phyloP scores from a whole-genome alignment of 2,797 vertebrate species.

The Rhynchonycteris naso region DNA sequence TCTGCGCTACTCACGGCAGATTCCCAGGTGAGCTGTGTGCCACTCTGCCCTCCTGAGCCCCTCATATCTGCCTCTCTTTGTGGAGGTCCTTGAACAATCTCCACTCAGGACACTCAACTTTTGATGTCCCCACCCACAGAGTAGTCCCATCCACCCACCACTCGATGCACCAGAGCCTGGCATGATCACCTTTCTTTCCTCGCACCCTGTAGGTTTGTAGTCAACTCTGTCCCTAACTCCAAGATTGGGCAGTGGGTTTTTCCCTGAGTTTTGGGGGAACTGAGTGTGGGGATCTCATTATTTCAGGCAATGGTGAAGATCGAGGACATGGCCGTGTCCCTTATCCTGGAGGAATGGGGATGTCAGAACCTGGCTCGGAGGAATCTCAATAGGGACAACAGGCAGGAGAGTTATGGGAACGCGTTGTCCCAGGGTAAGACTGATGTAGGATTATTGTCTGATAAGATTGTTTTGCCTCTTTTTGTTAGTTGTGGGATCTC shows the following conservation, averaged over 20 bases:
- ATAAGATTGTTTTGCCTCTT: conserved; percentile 30
- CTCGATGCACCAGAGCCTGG: background rate
- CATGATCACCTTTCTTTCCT: background rate
- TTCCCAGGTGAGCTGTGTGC: conserved; percentile 77
- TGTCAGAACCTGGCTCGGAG: conserved; percentile 81
- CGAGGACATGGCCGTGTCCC: conserved; percentile 82
- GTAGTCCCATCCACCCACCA: background rate
- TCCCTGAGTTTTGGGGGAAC: conserved; percentile 50
- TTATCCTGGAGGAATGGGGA: conserved; percentile 83
- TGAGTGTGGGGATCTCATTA: conserved; percentile 67
- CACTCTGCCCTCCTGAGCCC: conserved; percentile 48
- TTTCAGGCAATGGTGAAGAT: conserved; percentile 83
- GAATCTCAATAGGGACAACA: conserved; percentile 76
- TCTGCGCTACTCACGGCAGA: conserved; percentile 78
- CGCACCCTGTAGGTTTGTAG: background rate
- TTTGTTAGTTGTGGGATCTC: conserved; percentile 26
- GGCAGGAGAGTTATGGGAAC: conserved; percentile 75
- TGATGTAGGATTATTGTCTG: conserved; percentile 24
- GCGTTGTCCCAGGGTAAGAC: conserved; percentile 78
- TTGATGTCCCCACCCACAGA: background rate
- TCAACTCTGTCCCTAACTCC: background rate
- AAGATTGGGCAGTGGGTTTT: conserved; percentile 46
- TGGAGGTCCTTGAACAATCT: background rate
- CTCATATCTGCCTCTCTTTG: background rate
- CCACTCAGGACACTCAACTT: background rate